Base-by-base conservation (phyloP, 2,113 vertebrate species). In the Lepisosteus oculatus region DNA sequence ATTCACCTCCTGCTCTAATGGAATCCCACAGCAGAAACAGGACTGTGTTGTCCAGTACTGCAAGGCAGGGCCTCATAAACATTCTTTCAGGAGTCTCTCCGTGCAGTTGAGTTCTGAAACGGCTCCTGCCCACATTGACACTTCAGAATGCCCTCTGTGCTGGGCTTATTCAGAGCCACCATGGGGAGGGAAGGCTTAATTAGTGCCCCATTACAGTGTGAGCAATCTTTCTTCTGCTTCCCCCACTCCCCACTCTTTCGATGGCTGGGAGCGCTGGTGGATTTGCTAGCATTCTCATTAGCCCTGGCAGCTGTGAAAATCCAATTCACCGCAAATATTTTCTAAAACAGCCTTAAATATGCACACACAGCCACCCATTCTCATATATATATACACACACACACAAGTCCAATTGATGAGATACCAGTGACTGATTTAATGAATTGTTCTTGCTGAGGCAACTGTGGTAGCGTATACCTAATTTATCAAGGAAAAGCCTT, bases 21-120 rank as follows among this genome's bases (percentile, higher is more conserved):
- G 5, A 51, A 51, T 51, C 47, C 47, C 9, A 43, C 14, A 6
- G 12, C 64, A 45, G 43, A 47, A n/a, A 44, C 64, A 3, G n/a
- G 41, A 9, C 64, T n/a, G 43, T 13, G 44, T 64, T 7, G 17
- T 15, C 17, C 29, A 64, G 4, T 47, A 4, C 7, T 43, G 63
- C 13, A 42, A 12, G 63, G 11, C 43, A 44, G 9, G 14, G 64
- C 12, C n/a, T 43, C 64, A n/a, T 0, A 12, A n/a, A 44, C 55
- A 15, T 17, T 41, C 7, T 43, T 59, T 57, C 54, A 43, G 45
- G 85, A 82, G 82, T 84, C 84, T 85, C 75, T 82, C 84, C 86
- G 88, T 85, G 85, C 85, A 86, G 83, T 85, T 84, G 84, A 81
- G 80, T 86, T 84, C 82, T 87, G 87, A 89, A 86, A 83, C 87